Evolutionary conservation across 1,140 invertebrate genomes (phyloP), one percentile per base, ranked within the genome.

Genomic region (Zaprionus nigranus): DNA sequence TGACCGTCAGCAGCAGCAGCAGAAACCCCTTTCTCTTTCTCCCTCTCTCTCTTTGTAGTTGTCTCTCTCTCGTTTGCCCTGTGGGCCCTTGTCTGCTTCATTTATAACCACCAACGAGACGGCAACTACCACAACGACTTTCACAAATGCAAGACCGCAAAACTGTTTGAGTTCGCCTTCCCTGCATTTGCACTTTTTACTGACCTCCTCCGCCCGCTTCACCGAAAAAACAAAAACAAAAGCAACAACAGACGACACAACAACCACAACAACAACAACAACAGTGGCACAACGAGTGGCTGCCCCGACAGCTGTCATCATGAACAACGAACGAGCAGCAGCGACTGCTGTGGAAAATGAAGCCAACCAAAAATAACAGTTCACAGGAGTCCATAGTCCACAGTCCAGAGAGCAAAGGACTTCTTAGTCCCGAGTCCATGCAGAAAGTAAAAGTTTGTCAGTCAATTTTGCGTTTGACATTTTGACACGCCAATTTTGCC

Each of bases 391-490:
- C 82, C 74, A 73, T 51, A 70, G 28, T 30, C 28, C 6, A 30
- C 9, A 9, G 59, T 36, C 36, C 75, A 43, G 57, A 66, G 68
- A 5, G 11, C 46, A 51, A 9, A n/a, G 15, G 38, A 40, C 38
- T 40, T 40, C 40, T 46, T 46, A 7, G n/a, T 17, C 40, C n/a
- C 40, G 2, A 46, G 40, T 17, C n/a, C 40, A 17, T 49, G 60
- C 69, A 56, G 75, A 86, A 86, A 86, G 84, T 80, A 86, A 86
- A 86, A 86, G 83, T 86, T 88, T 67, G 77, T 83, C 80, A 78
- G 73, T 86, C 84, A 88, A 80, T 86, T 79, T 80, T 87, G 77
- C 77, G 56, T 69, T 75, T 79, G 69, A 79, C 78, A 74, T 67
- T 78, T 71, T 66, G 54, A 54, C 84, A 78, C 84, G 66, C 84